Percentiles rank a stretch among this genome's conserved stretches.
Conservation (phyloP, 2,797 vertebrate genomes). For the Phrynocephalus guinanensis region DNA sequence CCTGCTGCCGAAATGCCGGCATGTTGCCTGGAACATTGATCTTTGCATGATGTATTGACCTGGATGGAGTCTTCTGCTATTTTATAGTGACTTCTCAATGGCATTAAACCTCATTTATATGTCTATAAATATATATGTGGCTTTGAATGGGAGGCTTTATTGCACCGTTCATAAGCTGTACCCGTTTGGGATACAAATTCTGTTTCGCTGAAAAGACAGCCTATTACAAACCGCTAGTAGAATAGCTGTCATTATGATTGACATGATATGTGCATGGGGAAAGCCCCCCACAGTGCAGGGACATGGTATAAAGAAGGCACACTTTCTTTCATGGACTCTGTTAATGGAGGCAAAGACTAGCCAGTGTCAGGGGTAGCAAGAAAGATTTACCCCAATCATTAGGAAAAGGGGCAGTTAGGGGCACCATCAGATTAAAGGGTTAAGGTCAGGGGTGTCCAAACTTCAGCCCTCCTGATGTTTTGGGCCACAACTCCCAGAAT, state of each 20-base stretch:
- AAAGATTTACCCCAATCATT: neutral
- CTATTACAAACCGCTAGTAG: neutral
- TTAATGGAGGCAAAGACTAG: neutral
- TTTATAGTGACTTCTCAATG: conserved; percentile 60
- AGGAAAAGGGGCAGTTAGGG: no score
- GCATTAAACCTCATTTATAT: conserved; percentile 71
- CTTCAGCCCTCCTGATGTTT: no score
- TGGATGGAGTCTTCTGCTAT: conserved; percentile 64
- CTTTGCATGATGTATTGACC: conserved; percentile 43
- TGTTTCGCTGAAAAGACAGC: neutral
- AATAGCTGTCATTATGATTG: neutral
- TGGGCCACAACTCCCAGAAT: no score
- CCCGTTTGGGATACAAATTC: conserved; percentile 29
- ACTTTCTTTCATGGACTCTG: neutral
- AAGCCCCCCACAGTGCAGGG: neutral
- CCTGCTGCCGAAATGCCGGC: conserved; percentile 14
- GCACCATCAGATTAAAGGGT: neutral
- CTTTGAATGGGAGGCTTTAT: conserved; percentile 59
- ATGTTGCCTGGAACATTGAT: neutral
- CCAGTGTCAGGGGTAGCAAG: neutral
- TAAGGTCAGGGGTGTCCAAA: neutral
- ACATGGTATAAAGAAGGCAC: neutral
- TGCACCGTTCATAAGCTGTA: conserved; percentile 56
- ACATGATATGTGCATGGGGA: neutral
- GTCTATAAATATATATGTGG: conserved; percentile 70